Evolutionary conservation across 2,113 vertebrate genomes (phyloP).

Genomic region (Helogale parvula): DNA sequence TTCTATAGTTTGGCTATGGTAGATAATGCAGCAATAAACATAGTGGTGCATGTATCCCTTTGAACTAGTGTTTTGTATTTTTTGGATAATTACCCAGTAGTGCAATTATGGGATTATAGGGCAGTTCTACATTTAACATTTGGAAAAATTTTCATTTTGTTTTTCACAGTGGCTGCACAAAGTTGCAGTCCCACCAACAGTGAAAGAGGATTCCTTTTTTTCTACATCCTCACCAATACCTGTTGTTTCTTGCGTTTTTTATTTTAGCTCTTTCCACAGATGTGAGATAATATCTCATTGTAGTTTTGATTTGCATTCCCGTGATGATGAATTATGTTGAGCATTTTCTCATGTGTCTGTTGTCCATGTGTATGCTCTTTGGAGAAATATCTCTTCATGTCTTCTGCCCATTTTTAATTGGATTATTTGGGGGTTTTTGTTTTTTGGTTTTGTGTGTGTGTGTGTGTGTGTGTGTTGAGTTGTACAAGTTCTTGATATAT

Average conservation of each 20-base stretch:
- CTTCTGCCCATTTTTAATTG: not conserved
- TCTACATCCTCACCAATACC: not conserved
- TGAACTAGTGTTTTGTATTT: not conserved
- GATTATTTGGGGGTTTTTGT: not conserved
- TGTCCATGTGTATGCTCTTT: not conserved
- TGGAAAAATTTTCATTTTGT: not conserved
- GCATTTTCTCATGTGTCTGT: not conserved
- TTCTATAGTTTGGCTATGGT: not conserved
- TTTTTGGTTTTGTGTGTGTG: no score
- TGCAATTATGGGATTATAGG: not conserved
- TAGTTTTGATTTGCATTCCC: not conserved
- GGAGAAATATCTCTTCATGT: not conserved
- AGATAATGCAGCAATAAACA: not conserved
- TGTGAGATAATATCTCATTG: not conserved
- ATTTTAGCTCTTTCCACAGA: not conserved
- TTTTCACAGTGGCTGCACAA: not conserved
- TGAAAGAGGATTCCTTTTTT: not conserved
- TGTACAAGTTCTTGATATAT: not conserved
- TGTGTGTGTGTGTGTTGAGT: not conserved
- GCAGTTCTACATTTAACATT: not conserved
- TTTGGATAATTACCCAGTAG: not conserved
- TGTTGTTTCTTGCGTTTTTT: not conserved
- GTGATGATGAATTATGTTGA: not conserved
- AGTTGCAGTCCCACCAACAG: not conserved
- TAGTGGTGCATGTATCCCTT: not conserved